Base-by-base conservation (phyloP, 2,888 invertebrate genomes). In the Plagiodera versicolora region DNA sequence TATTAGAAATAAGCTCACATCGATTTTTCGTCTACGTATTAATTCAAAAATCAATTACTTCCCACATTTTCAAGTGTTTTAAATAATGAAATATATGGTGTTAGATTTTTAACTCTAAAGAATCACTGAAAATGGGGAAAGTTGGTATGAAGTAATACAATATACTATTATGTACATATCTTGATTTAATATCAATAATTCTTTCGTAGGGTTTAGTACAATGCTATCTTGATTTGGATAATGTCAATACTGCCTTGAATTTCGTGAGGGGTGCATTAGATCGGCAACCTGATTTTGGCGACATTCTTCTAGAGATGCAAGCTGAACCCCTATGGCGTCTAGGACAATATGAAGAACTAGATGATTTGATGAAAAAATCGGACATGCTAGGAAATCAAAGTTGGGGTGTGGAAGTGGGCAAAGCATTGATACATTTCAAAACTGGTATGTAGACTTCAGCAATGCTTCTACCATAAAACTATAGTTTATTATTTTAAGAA, bases 241-340 rank as follows among this genome's bases (percentile, higher is more conserved):
- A 96, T 75, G 93, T 94, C 0, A 90, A 89, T 72, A 92, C 91
- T 0, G 94, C 95, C 0, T 83, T 91, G 66, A 85, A 89, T 16
- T 84, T 94, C 64, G 85, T 90, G 1, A 87, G 90, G 69, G 89
- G 89, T 0, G 79, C 87, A n/a, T 78, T 87, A 55, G 84, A 87
- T 49, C 82, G 83, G 8, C 81, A 83, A 75, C 84, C 86, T 0
- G 84, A 85, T 68, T 83, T 86, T 46, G 83, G 83, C 30, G 84
- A 85, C 67, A 78, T 89, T 58, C 83, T 94, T 67, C 80, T 85
- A 45, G 86, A 88, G 68, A 85, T 86, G 72, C 85, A 88, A 59
- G 89, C 93, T 0, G 96, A 98, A 77, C 89, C 95, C 0, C 83
- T 95, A 28, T 95, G 95, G 94, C 87, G 93, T 56, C 82, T 98